Percentiles rank a stretch among this genome's conserved stretches.
phyloP scores from a whole-genome alignment of 1,140 invertebrate genomes.

The Triops cancriformis region DNA sequence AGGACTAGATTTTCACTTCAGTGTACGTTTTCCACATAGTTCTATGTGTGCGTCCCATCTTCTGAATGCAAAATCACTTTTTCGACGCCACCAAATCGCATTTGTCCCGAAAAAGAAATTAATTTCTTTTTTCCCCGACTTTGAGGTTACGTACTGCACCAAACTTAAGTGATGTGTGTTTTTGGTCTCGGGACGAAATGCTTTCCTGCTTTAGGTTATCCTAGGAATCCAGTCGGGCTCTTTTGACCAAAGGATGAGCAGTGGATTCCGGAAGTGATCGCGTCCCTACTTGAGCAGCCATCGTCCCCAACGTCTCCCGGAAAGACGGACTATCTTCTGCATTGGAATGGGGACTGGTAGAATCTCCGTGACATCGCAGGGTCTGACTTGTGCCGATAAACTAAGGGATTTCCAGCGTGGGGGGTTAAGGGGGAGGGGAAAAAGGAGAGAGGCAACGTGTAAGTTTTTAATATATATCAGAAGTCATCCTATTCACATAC shows the following conservation, averaged over 20 bases:
- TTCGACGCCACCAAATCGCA: too few relatives aligned
- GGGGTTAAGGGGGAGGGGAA: too few relatives aligned
- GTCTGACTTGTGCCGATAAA: background rate
- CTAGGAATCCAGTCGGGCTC: background rate
- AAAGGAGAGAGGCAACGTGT: too few relatives aligned
- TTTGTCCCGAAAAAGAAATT: background rate
- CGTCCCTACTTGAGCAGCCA: background rate
- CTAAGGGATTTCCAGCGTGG: too few relatives aligned
- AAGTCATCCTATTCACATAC: too few relatives aligned
- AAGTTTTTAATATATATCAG: too few relatives aligned
- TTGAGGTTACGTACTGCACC: too few relatives aligned
- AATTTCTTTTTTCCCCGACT: background rate
- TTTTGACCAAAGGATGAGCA: conserved; percentile 5
- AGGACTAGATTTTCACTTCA: background rate
- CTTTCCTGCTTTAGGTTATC: background rate
- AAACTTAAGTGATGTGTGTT: too few relatives aligned
- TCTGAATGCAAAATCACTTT: too few relatives aligned
- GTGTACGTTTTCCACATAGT: background rate
- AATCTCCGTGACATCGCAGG: background rate
- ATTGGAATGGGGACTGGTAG: background rate
- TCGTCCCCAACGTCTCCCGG: background rate
- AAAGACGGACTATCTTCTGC: background rate
- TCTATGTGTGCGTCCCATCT: too few relatives aligned
- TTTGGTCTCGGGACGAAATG: too few relatives aligned
- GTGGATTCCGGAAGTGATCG: background rate